phyloP scores from a whole-genome alignment of 2,113 vertebrate species.

The Scophthalmus maximus region DNA sequence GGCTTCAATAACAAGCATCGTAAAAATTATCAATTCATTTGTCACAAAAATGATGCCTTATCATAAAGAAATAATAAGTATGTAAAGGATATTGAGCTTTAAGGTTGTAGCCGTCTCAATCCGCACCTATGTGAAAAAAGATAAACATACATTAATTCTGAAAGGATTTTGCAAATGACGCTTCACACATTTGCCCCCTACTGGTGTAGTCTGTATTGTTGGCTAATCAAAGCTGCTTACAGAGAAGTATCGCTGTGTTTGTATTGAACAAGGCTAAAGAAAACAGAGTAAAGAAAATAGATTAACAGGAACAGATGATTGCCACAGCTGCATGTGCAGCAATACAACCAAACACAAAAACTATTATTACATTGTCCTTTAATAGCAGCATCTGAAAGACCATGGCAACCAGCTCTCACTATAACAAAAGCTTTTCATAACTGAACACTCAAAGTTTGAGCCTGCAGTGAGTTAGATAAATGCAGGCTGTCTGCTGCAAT shows the following conservation, averaged over 20 bases:
- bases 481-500: conserved; percentile 13
- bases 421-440: conserved; percentile 4
- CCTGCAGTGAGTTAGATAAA: background rate
- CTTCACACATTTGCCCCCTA: background rate
- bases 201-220: background rate
- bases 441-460: background rate
- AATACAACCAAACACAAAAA: background rate
- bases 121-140: conserved; percentile 85
- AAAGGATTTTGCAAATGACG: background rate
- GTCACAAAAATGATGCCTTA: background rate
- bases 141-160: background rate
- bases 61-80: background rate
- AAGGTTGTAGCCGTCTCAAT: conserved; percentile 96
- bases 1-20: background rate
- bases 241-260: background rate
- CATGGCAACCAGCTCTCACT: background rate
- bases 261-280: background rate
- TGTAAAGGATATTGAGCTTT: conserved; percentile 97
- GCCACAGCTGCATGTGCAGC: background rate
- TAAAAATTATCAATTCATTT: background rate
- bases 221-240: background rate
- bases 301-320: conserved; percentile 12
- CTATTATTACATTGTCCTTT: background rate
- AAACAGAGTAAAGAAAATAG: background rate
- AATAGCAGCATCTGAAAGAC: background rate